phyloP scores from a whole-genome alignment of 1,140 invertebrate genomes.

The Acromyrmex charruanus region DNA sequence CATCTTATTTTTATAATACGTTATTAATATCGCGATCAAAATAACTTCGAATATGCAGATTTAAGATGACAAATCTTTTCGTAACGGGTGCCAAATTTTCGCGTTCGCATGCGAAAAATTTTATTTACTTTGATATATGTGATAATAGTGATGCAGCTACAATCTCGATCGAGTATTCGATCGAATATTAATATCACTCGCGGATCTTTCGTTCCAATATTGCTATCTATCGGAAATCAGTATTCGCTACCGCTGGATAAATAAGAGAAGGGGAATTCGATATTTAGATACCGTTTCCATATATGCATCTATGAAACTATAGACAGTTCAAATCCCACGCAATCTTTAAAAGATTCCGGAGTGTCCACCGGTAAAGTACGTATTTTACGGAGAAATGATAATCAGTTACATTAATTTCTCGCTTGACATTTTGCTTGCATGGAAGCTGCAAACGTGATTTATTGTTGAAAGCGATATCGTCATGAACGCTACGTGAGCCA shows the following conservation, averaged over 20 bases:
- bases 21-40: conserved; percentile 17
- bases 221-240: not conserved
- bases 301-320: not conserved
- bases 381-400: not conserved
- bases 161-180: not conserved
- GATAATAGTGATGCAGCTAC: not conserved
- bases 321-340: not conserved
- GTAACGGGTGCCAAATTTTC: conserved; percentile 6
- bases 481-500: conserved; percentile 18
- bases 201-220: conserved; percentile 13
- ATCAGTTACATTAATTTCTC: conserved; percentile 2
- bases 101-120: not conserved
- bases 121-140: not conserved
- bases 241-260: not conserved
- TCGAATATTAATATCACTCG: conserved; percentile 21
- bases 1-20: conserved; percentile 20
- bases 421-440: not conserved
- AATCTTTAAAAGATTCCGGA: not conserved
- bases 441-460: conserved; percentile 38
- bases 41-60: conserved; percentile 1
- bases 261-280: not conserved
- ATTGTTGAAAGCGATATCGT: conserved; percentile 3
- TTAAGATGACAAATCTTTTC: not conserved
- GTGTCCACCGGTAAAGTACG: not conserved
- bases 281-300: conserved; percentile 9